Base-by-base conservation (phyloP, 1,140 invertebrate genomes). In the Melipona quadrifasciata region DNA sequence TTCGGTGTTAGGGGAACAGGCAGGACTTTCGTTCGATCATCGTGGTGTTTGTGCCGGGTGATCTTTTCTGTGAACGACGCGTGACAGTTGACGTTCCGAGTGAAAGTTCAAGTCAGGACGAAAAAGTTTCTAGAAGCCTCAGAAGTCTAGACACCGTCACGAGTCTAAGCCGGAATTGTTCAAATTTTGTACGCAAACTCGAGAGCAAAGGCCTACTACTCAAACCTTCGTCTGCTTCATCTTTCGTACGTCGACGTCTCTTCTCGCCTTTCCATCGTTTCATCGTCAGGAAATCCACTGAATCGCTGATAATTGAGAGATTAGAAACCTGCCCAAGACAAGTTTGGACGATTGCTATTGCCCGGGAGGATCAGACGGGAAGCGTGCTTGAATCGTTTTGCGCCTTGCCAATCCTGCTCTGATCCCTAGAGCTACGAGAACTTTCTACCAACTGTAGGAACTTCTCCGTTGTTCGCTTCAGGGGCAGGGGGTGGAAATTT, bases 101-200 rank as follows among this genome's bases (percentile, higher is more conserved):
- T 47, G 39, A 47, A 47, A 39, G 39, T 39, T 39, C 39, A n/a
- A n/a, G n/a, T n/a, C n/a, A n/a, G n/a, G n/a, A n/a, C n/a, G n/a
- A n/a, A n/a, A n/a, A n/a, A 24, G 21, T 3, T 70, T 27, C 17
- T 4, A n/a, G 68, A 39, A 47, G 24, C n/a, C 51, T 16, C 14
- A 31, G 53, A 34, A 57, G 17, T n/a, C 34, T 71, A 1, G 31
- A 39, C n/a, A 39, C 8, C 21, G 53, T 27, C 12, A 12, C 31
- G 39, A 39, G 4, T 39, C 39, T 17, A 16, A 31, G 27, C 24
- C 19, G 24, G 31, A n/a, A 65, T 64, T 47, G 21, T 47, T 65
- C 21, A 64, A 81, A 75, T 82, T 82, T 76, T 76, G 8, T 82
- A 82, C 51, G 51, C 16, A 24, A 47, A 55, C 16, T n/a, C 24